Conservation (phyloP, 2,888 invertebrate species). For the Catotricha subobsoleta region DNA sequence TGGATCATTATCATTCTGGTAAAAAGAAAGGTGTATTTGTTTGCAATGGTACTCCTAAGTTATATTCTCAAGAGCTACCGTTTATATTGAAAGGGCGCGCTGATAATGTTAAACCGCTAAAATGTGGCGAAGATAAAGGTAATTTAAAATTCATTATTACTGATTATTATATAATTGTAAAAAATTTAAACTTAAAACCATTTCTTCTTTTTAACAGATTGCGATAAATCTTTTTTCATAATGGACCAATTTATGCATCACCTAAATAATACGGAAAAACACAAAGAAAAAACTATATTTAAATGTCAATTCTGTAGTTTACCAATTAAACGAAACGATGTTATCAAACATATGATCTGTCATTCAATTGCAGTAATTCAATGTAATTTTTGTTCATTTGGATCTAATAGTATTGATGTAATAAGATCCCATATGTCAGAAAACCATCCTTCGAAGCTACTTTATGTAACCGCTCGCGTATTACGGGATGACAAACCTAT, state of each 20-base stretch:
- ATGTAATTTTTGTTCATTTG: constrained; percentile 33
- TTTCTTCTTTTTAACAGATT: constrained; percentile 9
- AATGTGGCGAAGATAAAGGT: background rate
- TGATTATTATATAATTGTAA: background rate
- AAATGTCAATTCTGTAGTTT: constrained; percentile 9
- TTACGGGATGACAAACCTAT: constrained; percentile 9
- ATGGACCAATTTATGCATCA: constrained; percentile 9
- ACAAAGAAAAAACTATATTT: constrained; percentile 1
- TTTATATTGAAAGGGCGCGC: constrained; percentile 4
- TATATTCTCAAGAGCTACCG: background rate
- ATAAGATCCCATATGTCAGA: constrained; percentile 32
- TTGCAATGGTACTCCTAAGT: background rate
- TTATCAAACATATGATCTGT: constrained; percentile 24
- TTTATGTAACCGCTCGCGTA: constrained; percentile 21
- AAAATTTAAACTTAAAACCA: background rate
- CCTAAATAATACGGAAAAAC: constrained; percentile 1
- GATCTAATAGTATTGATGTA: constrained; percentile 22
- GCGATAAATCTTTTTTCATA: constrained; percentile 8
- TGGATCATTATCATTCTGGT: constrained; percentile 8
- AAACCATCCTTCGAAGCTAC: constrained; percentile 26
- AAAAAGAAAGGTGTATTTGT: background rate
- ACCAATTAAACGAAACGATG: constrained; percentile 2
- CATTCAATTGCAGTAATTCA: constrained; percentile 31
- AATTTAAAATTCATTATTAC: background rate
- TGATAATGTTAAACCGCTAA: constrained; percentile 12